Conservation (phyloP, 1,140 invertebrate genomes). For the Leptinotarsa lineolata region DNA sequence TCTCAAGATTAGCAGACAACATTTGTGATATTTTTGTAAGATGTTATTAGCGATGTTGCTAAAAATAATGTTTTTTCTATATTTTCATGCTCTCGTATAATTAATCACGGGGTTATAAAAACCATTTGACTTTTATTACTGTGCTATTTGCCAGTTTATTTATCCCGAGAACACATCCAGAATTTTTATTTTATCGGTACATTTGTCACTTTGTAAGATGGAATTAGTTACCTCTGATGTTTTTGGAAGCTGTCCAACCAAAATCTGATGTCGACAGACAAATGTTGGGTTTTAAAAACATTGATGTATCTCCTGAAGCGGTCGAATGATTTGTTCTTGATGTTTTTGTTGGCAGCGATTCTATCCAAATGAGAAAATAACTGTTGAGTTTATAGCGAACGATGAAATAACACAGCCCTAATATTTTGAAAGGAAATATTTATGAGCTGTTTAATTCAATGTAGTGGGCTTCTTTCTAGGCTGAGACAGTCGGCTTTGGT, state of each 20-base stretch:
- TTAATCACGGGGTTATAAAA: no score
- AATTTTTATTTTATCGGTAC: no score
- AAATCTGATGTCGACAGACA: constrained; percentile 1
- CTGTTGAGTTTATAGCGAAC: not conserved
- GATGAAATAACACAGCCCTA: not conserved
- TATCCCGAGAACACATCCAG: no score
- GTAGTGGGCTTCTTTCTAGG: not conserved
- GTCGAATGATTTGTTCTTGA: not conserved
- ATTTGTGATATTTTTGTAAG: no score
- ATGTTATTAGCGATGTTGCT: no score
- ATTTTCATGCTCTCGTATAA: no score
- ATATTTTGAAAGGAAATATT: not conserved
- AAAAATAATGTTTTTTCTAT: no score
- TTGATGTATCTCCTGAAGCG: constrained; percentile 6
- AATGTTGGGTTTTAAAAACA: constrained; percentile 11
- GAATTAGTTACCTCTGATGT: not conserved
- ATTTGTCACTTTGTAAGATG: no score
- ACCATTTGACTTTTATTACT: no score
- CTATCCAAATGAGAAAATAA: not conserved
- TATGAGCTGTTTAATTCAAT: not conserved
- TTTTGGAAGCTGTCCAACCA: constrained; percentile 12
- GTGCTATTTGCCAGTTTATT: no score
- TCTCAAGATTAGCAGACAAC: no score
- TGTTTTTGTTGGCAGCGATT: constrained; percentile 16
- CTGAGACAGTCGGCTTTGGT: no score